Base-by-base conservation (phyloP, 2,113 vertebrate species). In the Syrmaticus mikado region DNA sequence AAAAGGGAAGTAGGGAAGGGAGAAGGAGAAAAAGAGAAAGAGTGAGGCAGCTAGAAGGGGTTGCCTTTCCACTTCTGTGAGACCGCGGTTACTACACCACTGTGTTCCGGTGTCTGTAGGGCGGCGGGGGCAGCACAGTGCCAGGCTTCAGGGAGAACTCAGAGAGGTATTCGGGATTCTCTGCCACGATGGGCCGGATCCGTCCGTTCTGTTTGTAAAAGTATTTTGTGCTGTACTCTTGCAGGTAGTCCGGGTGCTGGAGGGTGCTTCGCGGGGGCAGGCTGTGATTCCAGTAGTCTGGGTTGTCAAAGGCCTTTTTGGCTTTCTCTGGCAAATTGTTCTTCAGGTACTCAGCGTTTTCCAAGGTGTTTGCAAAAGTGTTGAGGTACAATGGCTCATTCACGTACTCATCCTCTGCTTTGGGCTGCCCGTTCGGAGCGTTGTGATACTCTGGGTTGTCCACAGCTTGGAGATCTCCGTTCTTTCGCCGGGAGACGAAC, bases 211-310 rank as follows among this genome's bases (percentile, higher is more conserved):
- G 99, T 97, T 99, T 99, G 97, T 99, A 99, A 98, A 99, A 98
- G 97, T 99, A 98, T 97, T 98, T 99, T 98, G 98, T 98, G 90
- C 98, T 98, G 94, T 98, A 98, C 84, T 98, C 98, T 94, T 98
- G 98, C 94, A 96, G 98, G 92, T 99, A 99, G 97, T 99, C 99
- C 2, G 99, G 99, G 96, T 99, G 97, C 78, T 98, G 98, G 34
- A 98, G 97, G 91, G 97, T 98, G 78, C 98, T 98, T 78, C 98
- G 98, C 5, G 98, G 98, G 4, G 99, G 99, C 97, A 99, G 98
- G 97, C 99, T 99, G 97, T 99, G 99, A 95, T 99, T 99, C 98
- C 99, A 99, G 97, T 99, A 99, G 93, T 99, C 99, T 32, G 99
- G 99, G 98, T 99, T 99, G 98, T 99, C 99, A 93, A 99, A 99